Evolutionary conservation across 2,888 invertebrate species (phyloP).

Genomic region (Nephrotoma appendiculata): DNA sequence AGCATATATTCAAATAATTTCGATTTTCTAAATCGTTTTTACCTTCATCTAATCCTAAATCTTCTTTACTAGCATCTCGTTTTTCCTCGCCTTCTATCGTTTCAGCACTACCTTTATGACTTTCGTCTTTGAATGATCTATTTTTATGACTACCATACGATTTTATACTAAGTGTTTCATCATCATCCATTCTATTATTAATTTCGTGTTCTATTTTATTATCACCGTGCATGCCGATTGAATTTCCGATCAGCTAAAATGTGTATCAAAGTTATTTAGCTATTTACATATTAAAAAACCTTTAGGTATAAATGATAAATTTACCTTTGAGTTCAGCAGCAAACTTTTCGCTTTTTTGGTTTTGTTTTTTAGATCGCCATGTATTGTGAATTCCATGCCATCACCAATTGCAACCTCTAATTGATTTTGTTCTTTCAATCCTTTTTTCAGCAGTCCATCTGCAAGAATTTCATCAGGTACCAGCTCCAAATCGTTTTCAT

Average conservation of each 20-base stretch:
- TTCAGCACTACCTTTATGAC: slow-evolving; percentile 80
- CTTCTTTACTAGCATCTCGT: slow-evolving; percentile 81
- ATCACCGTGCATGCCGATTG: slow-evolving; percentile 59
- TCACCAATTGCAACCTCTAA: slow-evolving; percentile 84
- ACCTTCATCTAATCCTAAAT: slow-evolving; percentile 71
- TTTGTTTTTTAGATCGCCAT: slow-evolving; percentile 74
- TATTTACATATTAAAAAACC: too few species aligned
- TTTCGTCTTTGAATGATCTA: slow-evolving; percentile 76
- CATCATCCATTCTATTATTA: slow-evolving; percentile 57
- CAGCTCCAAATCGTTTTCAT: slow-evolving; percentile 47
- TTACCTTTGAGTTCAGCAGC: slow-evolving; percentile 60
- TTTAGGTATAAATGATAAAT: slow-evolving; percentile 4
- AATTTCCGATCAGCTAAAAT: slow-evolving; percentile 46
- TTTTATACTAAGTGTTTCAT: slow-evolving; percentile 74
- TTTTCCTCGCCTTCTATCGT: slow-evolving; percentile 79
- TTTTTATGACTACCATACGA: slow-evolving; percentile 88
- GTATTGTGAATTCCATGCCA: slow-evolving; percentile 88
- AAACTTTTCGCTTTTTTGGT: slow-evolving; percentile 67
- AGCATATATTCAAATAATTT: not conserved
- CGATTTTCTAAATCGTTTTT: slow-evolving; percentile 8
- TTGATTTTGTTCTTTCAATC: slow-evolving; percentile 78
- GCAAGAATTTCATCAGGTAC: slow-evolving; percentile 57
- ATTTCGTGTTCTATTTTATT: slow-evolving; percentile 61
- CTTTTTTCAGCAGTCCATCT: slow-evolving; percentile 72
- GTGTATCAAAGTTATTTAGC: not conserved